phyloP scores from a whole-genome alignment of 2,113 vertebrate species.

The Lutjanus erythropterus region DNA sequence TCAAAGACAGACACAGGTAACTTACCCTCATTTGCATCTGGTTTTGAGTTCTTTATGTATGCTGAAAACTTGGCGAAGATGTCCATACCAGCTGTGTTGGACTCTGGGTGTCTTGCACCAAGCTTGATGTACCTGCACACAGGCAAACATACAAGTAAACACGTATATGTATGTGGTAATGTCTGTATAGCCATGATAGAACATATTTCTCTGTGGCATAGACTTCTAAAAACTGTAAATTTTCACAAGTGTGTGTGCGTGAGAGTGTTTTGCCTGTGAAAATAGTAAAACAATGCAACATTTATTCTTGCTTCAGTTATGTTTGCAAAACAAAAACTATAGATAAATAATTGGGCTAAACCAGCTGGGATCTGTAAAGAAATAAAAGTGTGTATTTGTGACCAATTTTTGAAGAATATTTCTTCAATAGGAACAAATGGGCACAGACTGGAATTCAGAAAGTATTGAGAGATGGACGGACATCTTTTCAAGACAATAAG shows the following conservation, averaged over 20 bases:
- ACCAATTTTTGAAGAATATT: not conserved
- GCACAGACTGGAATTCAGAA: not conserved
- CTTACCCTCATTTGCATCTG: constrained; percentile 96
- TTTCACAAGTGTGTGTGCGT: too few relatives aligned
- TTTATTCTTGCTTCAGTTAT: too few relatives aligned
- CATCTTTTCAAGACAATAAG: not conserved
- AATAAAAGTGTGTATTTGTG: not conserved
- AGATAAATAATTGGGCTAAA: too few relatives aligned
- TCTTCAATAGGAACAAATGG: not conserved
- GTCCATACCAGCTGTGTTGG: constrained; percentile 98
- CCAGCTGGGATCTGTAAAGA: too few relatives aligned
- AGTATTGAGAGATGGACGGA: not conserved
- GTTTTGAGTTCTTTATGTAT: constrained; percentile 97
- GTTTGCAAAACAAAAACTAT: too few relatives aligned
- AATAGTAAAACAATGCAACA: too few relatives aligned
- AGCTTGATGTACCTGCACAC: constrained; percentile 89
- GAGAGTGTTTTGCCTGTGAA: too few relatives aligned
- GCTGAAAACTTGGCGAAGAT: constrained; percentile 99
- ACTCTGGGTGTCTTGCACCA: constrained; percentile 95
- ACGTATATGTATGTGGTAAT: not conserved
- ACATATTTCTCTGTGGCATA: too few relatives aligned
- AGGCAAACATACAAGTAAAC: constrained; percentile 5
- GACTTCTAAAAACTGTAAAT: too few relatives aligned
- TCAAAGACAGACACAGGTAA: not conserved
- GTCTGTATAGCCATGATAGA: too few relatives aligned